Conservation (phyloP, 1,140 invertebrate genomes). For the Drosophila athabasca region DNA sequence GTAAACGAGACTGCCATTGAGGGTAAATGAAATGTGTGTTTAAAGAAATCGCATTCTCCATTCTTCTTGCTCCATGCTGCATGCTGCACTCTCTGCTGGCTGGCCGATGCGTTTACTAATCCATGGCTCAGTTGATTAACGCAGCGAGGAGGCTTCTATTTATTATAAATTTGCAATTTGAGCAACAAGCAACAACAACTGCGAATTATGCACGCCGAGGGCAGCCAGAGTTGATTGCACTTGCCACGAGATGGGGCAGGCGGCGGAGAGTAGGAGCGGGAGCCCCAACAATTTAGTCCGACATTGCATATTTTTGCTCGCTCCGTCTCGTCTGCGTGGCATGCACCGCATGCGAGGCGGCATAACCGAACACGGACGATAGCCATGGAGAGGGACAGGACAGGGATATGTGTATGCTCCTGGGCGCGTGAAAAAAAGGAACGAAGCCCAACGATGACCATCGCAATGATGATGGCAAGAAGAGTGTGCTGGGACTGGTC, state of each 20-base stretch:
- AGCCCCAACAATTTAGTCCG: conserved; percentile 50
- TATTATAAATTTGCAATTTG: conserved; percentile 69
- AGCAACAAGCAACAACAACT: conserved; percentile 47
- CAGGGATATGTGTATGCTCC: conserved; percentile 54
- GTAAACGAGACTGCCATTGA: background rate
- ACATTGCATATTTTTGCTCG: conserved; percentile 54
- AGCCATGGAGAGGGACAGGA: conserved; percentile 5
- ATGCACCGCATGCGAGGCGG: conserved; percentile 26
- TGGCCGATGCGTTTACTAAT: conserved; percentile 23
- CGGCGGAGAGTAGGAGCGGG: background rate
- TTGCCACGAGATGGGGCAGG: conserved; percentile 14
- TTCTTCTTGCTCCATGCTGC: no score
- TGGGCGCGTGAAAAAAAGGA: conserved; percentile 57
- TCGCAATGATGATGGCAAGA: conserved; percentile 36
- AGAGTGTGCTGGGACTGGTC: conserved; percentile 53
- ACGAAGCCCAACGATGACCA: conserved; percentile 41
- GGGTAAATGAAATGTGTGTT: conserved; percentile 56
- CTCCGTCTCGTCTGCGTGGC: conserved; percentile 16
- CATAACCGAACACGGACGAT: conserved; percentile 25
- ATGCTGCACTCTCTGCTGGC: conserved; percentile 13
- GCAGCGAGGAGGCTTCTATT: conserved; percentile 53
- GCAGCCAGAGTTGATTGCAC: conserved; percentile 67
- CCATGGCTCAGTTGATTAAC: conserved; percentile 32
- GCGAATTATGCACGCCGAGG: conserved; percentile 67
- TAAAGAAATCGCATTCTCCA: conserved; percentile 34